Evolutionary conservation across 2,888 invertebrate species (phyloP).

Genomic region (Hyles lineata): DNA sequence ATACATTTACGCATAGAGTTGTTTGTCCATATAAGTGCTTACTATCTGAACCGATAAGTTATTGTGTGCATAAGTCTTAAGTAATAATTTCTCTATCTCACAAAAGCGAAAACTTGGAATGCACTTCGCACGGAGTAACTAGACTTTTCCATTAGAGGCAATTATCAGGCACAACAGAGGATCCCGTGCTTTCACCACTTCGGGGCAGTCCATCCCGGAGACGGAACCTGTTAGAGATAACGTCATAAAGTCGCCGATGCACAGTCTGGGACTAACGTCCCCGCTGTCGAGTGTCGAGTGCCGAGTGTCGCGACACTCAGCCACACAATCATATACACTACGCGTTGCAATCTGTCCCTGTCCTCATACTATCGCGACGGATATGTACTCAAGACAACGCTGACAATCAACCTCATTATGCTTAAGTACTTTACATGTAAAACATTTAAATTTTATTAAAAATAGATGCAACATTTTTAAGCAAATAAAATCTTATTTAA

Average conservation of each 20-base stretch:
- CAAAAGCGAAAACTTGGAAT: slow-evolving; percentile 80
- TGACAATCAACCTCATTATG: slow-evolving; percentile 15
- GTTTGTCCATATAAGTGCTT: slow-evolving; percentile 21
- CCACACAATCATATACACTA: slow-evolving; percentile 47
- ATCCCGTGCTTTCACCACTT: slow-evolving; percentile 71
- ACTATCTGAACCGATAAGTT: slow-evolving; percentile 59
- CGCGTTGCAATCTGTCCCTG: slow-evolving; percentile 38
- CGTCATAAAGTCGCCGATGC: slow-evolving; percentile 83
- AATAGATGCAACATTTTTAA: too few species aligned
- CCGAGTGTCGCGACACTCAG: slow-evolving; percentile 64
- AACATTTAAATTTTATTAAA: neutral
- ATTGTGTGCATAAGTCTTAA: slow-evolving; percentile 62
- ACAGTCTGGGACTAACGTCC: slow-evolving; percentile 81
- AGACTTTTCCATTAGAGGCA: slow-evolving; percentile 84
- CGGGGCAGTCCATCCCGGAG: slow-evolving; percentile 64
- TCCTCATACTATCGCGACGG: slow-evolving; percentile 45
- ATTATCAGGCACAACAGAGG: slow-evolving; percentile 82
- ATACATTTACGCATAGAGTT: slow-evolving; percentile 9
- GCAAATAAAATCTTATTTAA: too few species aligned
- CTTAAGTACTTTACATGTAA: neutral
- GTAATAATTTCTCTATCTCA: slow-evolving; percentile 76
- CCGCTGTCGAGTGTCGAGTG: slow-evolving; percentile 64
- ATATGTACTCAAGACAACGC: slow-evolving; percentile 47
- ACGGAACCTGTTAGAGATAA: slow-evolving; percentile 83
- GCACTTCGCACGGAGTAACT: slow-evolving; percentile 80